phyloP scores from a whole-genome alignment of 2,113 vertebrate species.

The Limnothrissa miodon region DNA sequence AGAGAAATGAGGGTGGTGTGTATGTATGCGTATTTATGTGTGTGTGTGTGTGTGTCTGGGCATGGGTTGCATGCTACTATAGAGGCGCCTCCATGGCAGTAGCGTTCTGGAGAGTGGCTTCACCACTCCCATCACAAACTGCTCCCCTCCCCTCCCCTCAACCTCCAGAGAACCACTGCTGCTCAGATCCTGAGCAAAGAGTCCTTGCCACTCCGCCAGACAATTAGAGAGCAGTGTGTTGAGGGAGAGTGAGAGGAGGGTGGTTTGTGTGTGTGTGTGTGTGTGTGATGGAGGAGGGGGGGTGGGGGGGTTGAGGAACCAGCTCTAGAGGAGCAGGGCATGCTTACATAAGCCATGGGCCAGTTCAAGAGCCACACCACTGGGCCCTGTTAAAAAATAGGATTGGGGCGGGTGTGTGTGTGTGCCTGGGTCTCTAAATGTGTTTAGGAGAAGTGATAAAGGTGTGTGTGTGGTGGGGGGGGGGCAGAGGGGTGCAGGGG shows the following conservation, averaged over 20 bases:
- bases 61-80: no score
- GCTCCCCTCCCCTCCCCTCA: no score
- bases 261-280: not conserved
- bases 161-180: not conserved
- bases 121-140: slow-evolving; percentile 20
- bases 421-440: not conserved
- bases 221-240: slow-evolving; percentile 45
- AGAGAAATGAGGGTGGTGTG: not conserved
- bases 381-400: slow-evolving; percentile 24
- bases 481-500: slow-evolving; percentile 20
- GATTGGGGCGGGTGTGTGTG: not conserved
- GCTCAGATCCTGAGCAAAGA: not conserved
- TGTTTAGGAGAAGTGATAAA: not conserved
- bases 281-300: not conserved
- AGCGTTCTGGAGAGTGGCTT: not conserved
- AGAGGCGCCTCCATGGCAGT: not conserved
- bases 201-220: slow-evolving; percentile 42
- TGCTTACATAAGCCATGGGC: slow-evolving; percentile 40
- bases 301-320: slow-evolving; percentile 34
- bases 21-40: no score
- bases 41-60: slow-evolving; percentile 10
- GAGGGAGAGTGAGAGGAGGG: not conserved
- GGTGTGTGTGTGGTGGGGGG: no score
- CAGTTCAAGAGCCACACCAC: slow-evolving; percentile 21
- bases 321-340: slow-evolving; percentile 26